Percentiles rank a stretch among this genome's conserved stretches.
Conservation (phyloP, 53 echinoderm and acorn worm species). For the Hippasteria phrygiana region DNA sequence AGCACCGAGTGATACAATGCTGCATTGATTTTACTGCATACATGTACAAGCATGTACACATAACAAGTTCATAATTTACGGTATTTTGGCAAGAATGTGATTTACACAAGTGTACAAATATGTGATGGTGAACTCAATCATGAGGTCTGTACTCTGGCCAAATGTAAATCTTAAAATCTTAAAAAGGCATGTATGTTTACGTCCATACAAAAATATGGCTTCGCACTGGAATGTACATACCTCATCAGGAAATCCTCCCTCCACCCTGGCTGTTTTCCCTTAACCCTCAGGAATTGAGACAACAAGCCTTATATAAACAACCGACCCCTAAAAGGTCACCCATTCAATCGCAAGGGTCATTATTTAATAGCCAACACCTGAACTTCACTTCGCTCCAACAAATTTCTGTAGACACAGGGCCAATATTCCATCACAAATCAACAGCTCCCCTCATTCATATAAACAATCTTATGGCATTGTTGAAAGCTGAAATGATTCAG, state of each 20-base stretch:
- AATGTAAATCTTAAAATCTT: too few relatives aligned
- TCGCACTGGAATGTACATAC: too few relatives aligned
- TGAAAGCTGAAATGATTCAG: constrained; percentile 34
- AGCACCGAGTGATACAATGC: too few relatives aligned
- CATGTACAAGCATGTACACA: too few relatives aligned
- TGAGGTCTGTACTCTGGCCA: too few relatives aligned
- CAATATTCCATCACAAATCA: constrained; percentile 38
- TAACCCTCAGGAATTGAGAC: background rate
- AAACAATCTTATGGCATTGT: constrained; percentile 32
- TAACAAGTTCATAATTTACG: too few relatives aligned
- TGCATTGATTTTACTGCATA: too few relatives aligned
- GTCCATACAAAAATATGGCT: too few relatives aligned
- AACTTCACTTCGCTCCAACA: background rate
- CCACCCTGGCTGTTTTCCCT: background rate
- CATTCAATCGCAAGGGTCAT: background rate
- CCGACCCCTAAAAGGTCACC: background rate
- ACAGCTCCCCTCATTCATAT: constrained; percentile 1
- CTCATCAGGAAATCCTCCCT: background rate
- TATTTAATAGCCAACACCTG: background rate
- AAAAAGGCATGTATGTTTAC: too few relatives aligned
- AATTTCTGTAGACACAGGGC: background rate
- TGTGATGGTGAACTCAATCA: too few relatives aligned
- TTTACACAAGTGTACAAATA: too few relatives aligned
- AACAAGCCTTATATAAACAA: constrained; percentile 4
- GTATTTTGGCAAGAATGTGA: too few relatives aligned